Base-by-base conservation (phyloP, 2,888 invertebrate species). In the Marronus borbonicus region DNA sequence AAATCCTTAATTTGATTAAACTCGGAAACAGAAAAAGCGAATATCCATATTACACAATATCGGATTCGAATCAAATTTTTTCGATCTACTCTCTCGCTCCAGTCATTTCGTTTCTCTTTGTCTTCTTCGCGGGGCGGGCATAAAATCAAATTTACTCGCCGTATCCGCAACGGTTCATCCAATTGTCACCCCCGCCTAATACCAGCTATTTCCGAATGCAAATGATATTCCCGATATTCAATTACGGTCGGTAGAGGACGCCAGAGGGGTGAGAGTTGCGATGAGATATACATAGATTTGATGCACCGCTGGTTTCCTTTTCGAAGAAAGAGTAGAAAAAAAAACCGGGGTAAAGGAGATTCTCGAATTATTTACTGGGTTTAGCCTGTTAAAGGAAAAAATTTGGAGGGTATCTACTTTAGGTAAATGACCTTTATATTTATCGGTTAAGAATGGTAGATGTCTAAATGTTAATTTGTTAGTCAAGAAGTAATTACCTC, bases 191-290 rank as follows among this genome's bases (percentile, higher is more conserved):
- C 31, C 39, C 8, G 39, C 17, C 52, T 65, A 65, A 65, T 65
- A 39, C 65, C n/a, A 31, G 31, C 39, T 36, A 65, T 65, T 65
- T 39, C 65, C 39, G 65, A 65, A 65, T 65, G 65, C 65, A 65
- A 65, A 65, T 39, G 65, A 65, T 65, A 36, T 65, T 65, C 52
- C 65, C 39, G 39, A 65, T 65, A 65, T 65, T 65, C 65, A 65
- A 39, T 65, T 65, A 65, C 65, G 31, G 65, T 14, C 5, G 52
- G 5, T 17, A n/a, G 52, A 17, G n/a, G 52, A 3, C n/a, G 5
- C 8, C 14, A 7, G n/a, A n/a, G 52, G n/a, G 17, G 3, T 17
- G 52, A 52, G 17, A 52, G n/a, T 17, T 12, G 44, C 12, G 44
- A 44, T 44, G 52, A 17, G 17, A 52, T 52, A 52, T 17, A 17